phyloP scores from a whole-genome alignment of 2,888 invertebrate species.

The Dasysyrphus albostriatus region DNA sequence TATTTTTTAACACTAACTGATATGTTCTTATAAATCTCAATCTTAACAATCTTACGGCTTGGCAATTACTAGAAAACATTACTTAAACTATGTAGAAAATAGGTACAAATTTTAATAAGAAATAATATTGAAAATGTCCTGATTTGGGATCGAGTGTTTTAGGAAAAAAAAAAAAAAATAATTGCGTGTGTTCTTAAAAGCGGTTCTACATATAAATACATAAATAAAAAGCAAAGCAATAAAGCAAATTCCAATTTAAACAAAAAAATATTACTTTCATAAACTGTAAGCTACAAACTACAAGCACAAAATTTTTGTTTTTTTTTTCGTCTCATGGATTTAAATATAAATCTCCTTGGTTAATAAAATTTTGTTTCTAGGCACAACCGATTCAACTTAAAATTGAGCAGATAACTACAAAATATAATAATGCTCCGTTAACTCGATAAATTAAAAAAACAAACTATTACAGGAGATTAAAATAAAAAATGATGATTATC shows the following conservation, averaged over 20 bases:
- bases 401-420: conserved; percentile 35
- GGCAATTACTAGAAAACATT: no score
- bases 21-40: no score
- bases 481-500: conserved; percentile 4
- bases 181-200: conserved; percentile 41
- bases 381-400: conserved; percentile 39
- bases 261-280: not conserved
- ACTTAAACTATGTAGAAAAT: not conserved
- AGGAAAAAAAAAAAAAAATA: not conserved
- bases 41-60: no score
- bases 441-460: not conserved
- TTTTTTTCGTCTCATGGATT: not conserved
- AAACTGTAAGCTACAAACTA: conserved; percentile 38
- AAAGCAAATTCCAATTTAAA: conserved; percentile 32
- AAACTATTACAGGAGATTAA: conserved; percentile 10
- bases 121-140: not conserved
- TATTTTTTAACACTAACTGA: no score
- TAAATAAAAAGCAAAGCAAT: conserved; percentile 51
- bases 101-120: not conserved
- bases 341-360: not conserved
- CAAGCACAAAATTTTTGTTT: conserved; percentile 32
- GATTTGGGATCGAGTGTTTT: not conserved
- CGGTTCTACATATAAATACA: conserved; percentile 18
- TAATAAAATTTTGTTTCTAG: not conserved
- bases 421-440: not conserved